These are phyloP conservation scores for Paragorgia papillata DNA, from an alignment of 92 coral and sea anemone species.

Conservation along the genomic window DNA sequence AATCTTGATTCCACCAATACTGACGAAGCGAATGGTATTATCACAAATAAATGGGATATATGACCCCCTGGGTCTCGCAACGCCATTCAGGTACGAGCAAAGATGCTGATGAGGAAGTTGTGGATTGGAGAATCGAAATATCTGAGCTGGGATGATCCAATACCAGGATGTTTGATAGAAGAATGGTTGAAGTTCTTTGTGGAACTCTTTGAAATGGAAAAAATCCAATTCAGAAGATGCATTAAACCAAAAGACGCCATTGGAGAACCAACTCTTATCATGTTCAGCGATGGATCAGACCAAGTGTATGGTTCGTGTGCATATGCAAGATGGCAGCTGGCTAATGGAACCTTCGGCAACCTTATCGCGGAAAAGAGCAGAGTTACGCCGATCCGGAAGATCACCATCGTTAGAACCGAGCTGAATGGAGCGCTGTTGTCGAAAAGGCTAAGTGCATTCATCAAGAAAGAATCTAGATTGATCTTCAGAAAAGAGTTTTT, in stretches of 20 bases:
- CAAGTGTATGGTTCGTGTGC: conserved; percentile 61
- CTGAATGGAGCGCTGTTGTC: conserved; percentile 57
- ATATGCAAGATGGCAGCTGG: conserved; percentile 56
- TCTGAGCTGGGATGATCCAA: conserved; percentile 63
- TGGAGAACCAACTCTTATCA: conserved; percentile 53
- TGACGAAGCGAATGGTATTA: conserved; percentile 61
- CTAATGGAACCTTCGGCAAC: conserved; percentile 33
- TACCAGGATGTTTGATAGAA: conserved; percentile 27
- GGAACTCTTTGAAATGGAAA: conserved; percentile 55
- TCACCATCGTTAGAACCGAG: conserved; percentile 56
- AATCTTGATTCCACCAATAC: conserved; percentile 6
- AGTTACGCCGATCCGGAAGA: conserved; percentile 56
- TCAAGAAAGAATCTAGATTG: conserved; percentile 53
- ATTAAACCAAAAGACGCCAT: conserved; percentile 55
- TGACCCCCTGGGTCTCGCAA: conserved; percentile 66
- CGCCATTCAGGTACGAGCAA: conserved; percentile 59
- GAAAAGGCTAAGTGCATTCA: conserved; percentile 33
- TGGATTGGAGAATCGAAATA: conserved; percentile 41
- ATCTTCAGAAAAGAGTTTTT: conserved; percentile 41
- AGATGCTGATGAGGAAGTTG: conserved; percentile 57
- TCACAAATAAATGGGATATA: conserved; percentile 62
- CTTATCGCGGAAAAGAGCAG: conserved; percentile 56
- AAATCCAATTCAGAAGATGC: conserved; percentile 55
- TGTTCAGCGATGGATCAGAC: conserved; percentile 65
- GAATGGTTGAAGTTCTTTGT: conserved; percentile 52